A percentile compares a stretch with the other conserved stretches of the same genome.
Conservation (phyloP, 2,113 vertebrate genomes). For the Dicaeum eximium region DNA sequence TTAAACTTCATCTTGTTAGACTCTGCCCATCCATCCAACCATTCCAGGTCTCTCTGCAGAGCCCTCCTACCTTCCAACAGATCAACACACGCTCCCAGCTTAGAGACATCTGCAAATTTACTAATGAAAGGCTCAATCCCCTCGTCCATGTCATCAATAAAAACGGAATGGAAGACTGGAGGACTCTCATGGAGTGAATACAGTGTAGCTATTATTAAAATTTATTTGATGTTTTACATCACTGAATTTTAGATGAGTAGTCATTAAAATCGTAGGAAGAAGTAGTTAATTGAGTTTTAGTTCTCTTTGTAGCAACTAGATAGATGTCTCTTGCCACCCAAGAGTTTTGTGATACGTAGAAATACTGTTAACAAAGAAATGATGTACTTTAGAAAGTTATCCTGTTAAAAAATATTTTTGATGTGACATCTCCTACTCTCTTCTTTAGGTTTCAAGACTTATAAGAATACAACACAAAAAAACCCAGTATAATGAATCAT, state of each 20-base stretch:
- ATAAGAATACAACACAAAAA: background rate
- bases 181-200: background rate
- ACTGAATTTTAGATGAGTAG: background rate
- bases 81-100: too few species aligned
- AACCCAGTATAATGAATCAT: background rate
- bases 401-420: background rate
- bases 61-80: too few species aligned
- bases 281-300: background rate
- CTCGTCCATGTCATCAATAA: too few species aligned
- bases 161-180: background rate
- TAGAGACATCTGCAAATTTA: too few species aligned
- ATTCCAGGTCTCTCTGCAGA: too few species aligned
- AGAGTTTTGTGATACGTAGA: background rate
- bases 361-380: background rate
- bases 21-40: too few species aligned
- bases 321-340: background rate
- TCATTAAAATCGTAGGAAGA: background rate
- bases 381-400: background rate
- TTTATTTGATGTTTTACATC: constrained; percentile 26
- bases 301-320: background rate
- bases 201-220: background rate
- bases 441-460: background rate
- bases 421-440: background rate
- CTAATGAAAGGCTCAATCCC: too few species aligned
- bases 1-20: too few species aligned